Conservation (phyloP, 2,888 invertebrate genomes). For the Dendrolimus houi region DNA sequence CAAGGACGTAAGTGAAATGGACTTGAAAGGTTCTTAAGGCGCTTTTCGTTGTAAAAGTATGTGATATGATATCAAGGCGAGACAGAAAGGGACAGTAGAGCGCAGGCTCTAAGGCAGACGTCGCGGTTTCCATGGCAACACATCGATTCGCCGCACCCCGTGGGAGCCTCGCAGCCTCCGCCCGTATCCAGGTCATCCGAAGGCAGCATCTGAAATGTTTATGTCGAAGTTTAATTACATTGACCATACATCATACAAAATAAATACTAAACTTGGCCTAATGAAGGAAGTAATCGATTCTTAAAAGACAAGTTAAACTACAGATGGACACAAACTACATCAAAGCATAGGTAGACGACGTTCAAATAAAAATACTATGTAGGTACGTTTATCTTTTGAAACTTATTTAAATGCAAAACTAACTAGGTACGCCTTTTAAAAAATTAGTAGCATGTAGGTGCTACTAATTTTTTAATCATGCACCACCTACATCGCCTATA, state of each 20-base stretch:
- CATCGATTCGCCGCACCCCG: slow-evolving; percentile 66
- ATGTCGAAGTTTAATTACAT: slow-evolving; percentile 21
- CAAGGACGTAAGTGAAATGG: slow-evolving; percentile 6
- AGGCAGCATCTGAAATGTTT: slow-evolving; percentile 37
- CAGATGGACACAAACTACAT: too few relatives aligned
- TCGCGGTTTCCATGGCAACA: slow-evolving; percentile 69
- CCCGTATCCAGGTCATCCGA: slow-evolving; percentile 68
- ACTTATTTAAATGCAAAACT: too few relatives aligned
- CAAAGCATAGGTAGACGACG: too few relatives aligned
- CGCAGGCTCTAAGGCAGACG: slow-evolving; percentile 75
- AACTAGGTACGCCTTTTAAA: too few relatives aligned
- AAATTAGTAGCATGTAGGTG: too few relatives aligned
- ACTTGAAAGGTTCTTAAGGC: slow-evolving; percentile 12
- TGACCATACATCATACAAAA: slow-evolving; percentile 4
- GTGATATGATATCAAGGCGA: slow-evolving; percentile 75
- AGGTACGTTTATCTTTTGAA: too few relatives aligned
- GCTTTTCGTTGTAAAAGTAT: slow-evolving; percentile 26
- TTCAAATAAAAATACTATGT: too few relatives aligned
- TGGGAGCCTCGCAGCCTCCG: slow-evolving; percentile 44
- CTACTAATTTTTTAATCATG: too few relatives aligned
- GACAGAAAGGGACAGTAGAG: slow-evolving; percentile 74
- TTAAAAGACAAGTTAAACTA: too few relatives aligned
- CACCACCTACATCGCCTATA: too few relatives aligned
- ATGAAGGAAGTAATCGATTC: too few relatives aligned
- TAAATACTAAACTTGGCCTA: background rate